Base-by-base conservation (phyloP, 2,113 vertebrate species). In the Marmota monax region DNA sequence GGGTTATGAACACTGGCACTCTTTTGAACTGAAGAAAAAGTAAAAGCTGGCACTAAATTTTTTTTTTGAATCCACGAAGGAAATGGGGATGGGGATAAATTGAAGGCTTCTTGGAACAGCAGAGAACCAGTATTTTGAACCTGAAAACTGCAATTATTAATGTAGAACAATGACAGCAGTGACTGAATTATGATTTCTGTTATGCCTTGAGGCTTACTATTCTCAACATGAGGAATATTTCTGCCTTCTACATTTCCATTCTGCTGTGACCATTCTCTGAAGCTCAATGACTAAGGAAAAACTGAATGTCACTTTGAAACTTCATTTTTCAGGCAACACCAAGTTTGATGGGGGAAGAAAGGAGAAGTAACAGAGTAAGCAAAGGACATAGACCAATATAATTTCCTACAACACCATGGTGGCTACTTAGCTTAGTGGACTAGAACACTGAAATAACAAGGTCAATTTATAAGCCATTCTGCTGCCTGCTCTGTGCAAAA, bases 221-320 rank as follows among this genome's bases (percentile, higher is more conserved):
- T 97, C 48, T 90, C 51, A 87, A 58, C 17, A 51, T 72, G 85
- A 87, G 18, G 37, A 51, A 74, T 92, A 84, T 74, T 84, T 83
- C 51, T 53, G 12, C 42, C n/a, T 96, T 84, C 51, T 82, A 65
- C 32, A 84, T 84, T 48, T 53, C 51, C 34, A 88, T 10, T 96
- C 12, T 79, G 16, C n/a, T 84, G 76, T 97, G 92, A 95, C 51
- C 27, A 85, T 92, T 96, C 37, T 80, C 73, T 91, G 85, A 78
- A 93, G n/a, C 79, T 94, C 77, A 94, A 53, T 92, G 83, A 88
- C 65, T 80, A 76, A 87, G 70, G 58, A 77, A 92, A 94, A 95
- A 70, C n/a, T 72, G 65, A 96, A 96, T 92, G 72, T 93, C 97
- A 94, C 72, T 88, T 90, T 94, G 85, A 90, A 92, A 95, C 80